A percentile compares a stretch with the other conserved stretches of the same genome.
Evolutionary conservation across 2,888 invertebrate species (phyloP).

Genomic region (Clostera curtula): DNA sequence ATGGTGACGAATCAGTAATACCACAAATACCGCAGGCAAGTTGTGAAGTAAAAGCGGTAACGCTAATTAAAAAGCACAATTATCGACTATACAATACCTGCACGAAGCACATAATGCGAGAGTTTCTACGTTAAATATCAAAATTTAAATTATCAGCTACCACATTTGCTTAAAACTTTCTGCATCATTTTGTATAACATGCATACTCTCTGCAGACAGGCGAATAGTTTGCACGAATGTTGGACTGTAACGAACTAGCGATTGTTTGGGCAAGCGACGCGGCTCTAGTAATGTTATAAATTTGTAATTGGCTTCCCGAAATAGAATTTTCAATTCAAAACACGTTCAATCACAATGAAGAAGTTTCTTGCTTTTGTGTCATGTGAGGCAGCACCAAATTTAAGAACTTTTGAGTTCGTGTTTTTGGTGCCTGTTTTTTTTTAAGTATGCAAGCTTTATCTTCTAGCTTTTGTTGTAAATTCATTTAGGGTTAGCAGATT

Average conservation of each 20-base stretch:
- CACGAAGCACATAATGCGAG: not conserved
- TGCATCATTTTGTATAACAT: too few species aligned
- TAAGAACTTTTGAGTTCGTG: not conserved
- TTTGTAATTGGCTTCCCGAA: slow-evolving; percentile 8
- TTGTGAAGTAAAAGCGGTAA: slow-evolving; percentile 2
- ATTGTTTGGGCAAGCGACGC: slow-evolving; percentile 19
- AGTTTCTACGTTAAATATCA: not conserved
- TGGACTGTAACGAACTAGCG: too few species aligned
- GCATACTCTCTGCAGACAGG: too few species aligned
- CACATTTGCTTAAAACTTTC: not conserved
- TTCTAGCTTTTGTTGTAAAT: slow-evolving; percentile 2
- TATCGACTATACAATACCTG: not conserved
- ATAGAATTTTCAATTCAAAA: not conserved
- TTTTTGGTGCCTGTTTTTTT: slow-evolving; percentile 2
- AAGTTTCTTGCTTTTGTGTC: slow-evolving; percentile 30
- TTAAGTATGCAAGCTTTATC: not conserved
- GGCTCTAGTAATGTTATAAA: slow-evolving; percentile 6
- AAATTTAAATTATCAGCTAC: not conserved
- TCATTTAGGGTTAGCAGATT: too few species aligned
- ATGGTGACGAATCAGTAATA: slow-evolving; percentile 19
- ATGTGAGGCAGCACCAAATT: slow-evolving; percentile 38
- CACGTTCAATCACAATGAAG: too few species aligned
- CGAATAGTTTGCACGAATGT: too few species aligned
- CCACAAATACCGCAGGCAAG: slow-evolving; percentile 23
- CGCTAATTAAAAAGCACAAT: not conserved